phyloP scores from a whole-genome alignment of 1,140 invertebrate species.

The Rhyzopertha dominica region DNA sequence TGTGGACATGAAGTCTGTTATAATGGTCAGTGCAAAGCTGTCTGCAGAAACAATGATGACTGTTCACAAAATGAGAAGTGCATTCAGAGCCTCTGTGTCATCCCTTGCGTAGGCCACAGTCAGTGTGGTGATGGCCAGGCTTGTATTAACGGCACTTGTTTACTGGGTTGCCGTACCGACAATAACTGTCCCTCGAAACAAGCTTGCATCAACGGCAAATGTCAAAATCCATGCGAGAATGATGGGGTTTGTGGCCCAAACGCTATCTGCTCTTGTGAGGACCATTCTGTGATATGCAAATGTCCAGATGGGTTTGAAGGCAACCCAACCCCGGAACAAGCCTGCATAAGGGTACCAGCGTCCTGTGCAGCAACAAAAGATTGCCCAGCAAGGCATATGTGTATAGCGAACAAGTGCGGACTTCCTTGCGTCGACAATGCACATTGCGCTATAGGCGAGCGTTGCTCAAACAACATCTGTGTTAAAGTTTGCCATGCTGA shows the following conservation, averaged over 20 bases:
- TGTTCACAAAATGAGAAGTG: conserved; percentile 78
- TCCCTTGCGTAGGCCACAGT: conserved; percentile 70
- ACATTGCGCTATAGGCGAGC: conserved; percentile 76
- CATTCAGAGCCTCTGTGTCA: conserved; percentile 67
- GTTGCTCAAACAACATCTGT: conserved; percentile 72
- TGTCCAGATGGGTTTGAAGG: conserved; percentile 81
- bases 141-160: conserved; percentile 72
- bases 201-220: conserved; percentile 78
- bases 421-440: conserved; percentile 65
- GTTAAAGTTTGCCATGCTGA: conserved; percentile 82
- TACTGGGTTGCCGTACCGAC: conserved; percentile 76
- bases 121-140: conserved; percentile 75
- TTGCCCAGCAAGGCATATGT: conserved; percentile 68
- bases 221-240: conserved; percentile 72
- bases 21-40: conserved; percentile 76
- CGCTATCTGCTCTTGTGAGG: conserved; percentile 67
- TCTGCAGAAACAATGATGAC: conserved; percentile 71
- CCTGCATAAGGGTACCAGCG: conserved; percentile 71
- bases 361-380: conserved; percentile 59
- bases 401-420: conserved; percentile 68
- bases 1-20: conserved; percentile 73
- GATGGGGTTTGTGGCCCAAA: conserved; percentile 79
- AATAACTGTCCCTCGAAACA: conserved; percentile 69
- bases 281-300: conserved; percentile 67
- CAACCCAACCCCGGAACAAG: conserved; percentile 82